phyloP scores from a whole-genome alignment of 1,140 invertebrate species.

The Dufourea novaeangliae region DNA sequence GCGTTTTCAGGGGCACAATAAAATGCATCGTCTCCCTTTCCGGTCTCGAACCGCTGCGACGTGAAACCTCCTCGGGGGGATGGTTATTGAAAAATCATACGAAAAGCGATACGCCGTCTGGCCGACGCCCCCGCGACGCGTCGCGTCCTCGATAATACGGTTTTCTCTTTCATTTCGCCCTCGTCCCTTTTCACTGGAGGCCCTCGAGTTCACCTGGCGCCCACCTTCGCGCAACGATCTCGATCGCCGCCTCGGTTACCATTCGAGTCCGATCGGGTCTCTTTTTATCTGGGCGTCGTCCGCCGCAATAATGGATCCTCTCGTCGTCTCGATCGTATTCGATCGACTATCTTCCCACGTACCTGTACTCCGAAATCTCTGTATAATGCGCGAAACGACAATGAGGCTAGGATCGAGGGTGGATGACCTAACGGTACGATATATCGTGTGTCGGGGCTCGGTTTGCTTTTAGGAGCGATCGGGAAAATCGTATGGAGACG shows the following conservation, averaged over 20 bases:
- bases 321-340: conserved; percentile 40
- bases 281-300: background rate
- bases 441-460: conserved; percentile 63
- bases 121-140: background rate
- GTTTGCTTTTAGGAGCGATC: conserved; percentile 26
- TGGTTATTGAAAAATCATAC: conserved; percentile 47
- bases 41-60: conserved; percentile 8
- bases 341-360: conserved; percentile 64
- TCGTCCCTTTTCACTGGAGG: background rate
- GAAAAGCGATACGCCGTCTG: conserved; percentile 44
- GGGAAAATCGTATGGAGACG: conserved; percentile 32
- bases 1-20: conserved; percentile 26
- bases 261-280: background rate
- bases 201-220: background rate
- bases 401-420: conserved; percentile 49
- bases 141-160: too few relatives aligned
- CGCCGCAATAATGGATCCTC: conserved; percentile 51
- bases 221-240: conserved; percentile 27
- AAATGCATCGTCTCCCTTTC: conserved; percentile 7
- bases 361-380: conserved; percentile 52
- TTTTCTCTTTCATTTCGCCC: background rate
- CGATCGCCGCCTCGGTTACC: conserved; percentile 3
- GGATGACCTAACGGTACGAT: conserved; percentile 66
- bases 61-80: conserved; percentile 33
- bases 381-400: conserved; percentile 60